phyloP scores from a whole-genome alignment of 2,888 invertebrate species.

The Petrolisthes cinctipes region DNA sequence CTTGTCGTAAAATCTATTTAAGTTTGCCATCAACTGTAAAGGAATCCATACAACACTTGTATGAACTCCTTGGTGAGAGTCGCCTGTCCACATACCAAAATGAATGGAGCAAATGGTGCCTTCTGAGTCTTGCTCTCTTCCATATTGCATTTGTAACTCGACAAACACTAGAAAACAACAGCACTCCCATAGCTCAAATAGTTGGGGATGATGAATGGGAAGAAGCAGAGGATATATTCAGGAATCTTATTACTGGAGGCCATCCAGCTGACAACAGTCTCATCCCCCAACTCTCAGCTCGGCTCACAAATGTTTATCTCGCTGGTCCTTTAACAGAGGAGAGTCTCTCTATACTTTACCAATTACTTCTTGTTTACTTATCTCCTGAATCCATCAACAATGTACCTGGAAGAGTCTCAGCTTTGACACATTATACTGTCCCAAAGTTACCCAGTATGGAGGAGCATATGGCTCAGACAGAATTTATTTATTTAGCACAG shows the following conservation, averaged over 20 bases:
- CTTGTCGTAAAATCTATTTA: slow-evolving; percentile 49
- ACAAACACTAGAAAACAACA: slow-evolving; percentile 49
- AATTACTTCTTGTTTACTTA: slow-evolving; percentile 43
- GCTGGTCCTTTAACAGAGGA: slow-evolving; percentile 41
- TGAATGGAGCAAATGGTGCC: slow-evolving; percentile 56
- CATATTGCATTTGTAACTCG: slow-evolving; percentile 57
- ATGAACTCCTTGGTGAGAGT: slow-evolving; percentile 53
- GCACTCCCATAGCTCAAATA: slow-evolving; percentile 41
- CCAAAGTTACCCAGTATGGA: slow-evolving; percentile 47
- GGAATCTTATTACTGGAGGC: slow-evolving; percentile 41
- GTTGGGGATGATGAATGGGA: slow-evolving; percentile 59
- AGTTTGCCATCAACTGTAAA: slow-evolving; percentile 47
- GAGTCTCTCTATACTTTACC: slow-evolving; percentile 20
- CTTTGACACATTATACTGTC: slow-evolving; percentile 62
- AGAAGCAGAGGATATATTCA: slow-evolving; percentile 50
- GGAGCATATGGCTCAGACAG: slow-evolving; percentile 54
- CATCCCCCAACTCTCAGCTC: slow-evolving; percentile 25
- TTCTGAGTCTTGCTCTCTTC: slow-evolving; percentile 52
- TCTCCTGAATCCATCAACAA: slow-evolving; percentile 41
- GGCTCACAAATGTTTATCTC: slow-evolving; percentile 35
- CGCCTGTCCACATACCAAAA: slow-evolving; percentile 41
- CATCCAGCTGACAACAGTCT: slow-evolving; percentile 29
- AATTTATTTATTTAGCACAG: slow-evolving; percentile 61
- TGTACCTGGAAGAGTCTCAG: slow-evolving; percentile 55
- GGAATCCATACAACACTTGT: slow-evolving; percentile 48